Evolutionary conservation across 2,888 invertebrate species (phyloP).

Genomic region (Zootermopsis nevadensis): DNA sequence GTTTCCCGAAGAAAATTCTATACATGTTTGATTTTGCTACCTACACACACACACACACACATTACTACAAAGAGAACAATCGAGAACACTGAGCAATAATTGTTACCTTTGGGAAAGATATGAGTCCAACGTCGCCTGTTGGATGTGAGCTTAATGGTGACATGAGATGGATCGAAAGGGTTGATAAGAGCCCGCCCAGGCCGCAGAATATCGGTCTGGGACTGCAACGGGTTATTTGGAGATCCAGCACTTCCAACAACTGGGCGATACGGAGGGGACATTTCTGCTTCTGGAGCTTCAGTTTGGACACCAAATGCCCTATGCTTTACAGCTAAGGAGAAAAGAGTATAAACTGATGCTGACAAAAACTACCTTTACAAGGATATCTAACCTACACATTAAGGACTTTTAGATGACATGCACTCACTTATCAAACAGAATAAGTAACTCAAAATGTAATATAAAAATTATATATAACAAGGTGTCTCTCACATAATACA

Average conservation of each 20-base stretch:
- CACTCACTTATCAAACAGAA: too few species aligned
- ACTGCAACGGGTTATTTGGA: conserved; percentile 59
- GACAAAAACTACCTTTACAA: too few species aligned
- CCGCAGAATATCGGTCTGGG: conserved; percentile 62
- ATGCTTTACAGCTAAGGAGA: conserved; percentile 53
- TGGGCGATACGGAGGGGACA: conserved; percentile 68
- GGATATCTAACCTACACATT: too few species aligned
- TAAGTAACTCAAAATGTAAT: too few species aligned
- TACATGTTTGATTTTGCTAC: too few species aligned
- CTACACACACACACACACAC: too few species aligned
- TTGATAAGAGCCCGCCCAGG: conserved; percentile 91
- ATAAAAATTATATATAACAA: too few species aligned
- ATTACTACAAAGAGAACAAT: neutral
- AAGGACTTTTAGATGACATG: too few species aligned
- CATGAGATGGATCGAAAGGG: conserved; percentile 98
- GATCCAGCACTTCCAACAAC: conserved; percentile 71
- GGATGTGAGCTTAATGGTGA: conserved; percentile 94
- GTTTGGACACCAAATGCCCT: conserved; percentile 54
- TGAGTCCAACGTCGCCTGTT: conserved; percentile 98
- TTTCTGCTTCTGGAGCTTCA: conserved; percentile 64
- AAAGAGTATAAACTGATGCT: neutral
- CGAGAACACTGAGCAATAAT: neutral
- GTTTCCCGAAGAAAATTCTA: too few species aligned
- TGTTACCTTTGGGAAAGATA: conserved; percentile 91
- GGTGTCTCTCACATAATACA: too few species aligned